These are phyloP conservation scores for Melieria picta DNA, from an alignment of 2,888 invertebrate species.

Conservation along the genomic window DNA sequence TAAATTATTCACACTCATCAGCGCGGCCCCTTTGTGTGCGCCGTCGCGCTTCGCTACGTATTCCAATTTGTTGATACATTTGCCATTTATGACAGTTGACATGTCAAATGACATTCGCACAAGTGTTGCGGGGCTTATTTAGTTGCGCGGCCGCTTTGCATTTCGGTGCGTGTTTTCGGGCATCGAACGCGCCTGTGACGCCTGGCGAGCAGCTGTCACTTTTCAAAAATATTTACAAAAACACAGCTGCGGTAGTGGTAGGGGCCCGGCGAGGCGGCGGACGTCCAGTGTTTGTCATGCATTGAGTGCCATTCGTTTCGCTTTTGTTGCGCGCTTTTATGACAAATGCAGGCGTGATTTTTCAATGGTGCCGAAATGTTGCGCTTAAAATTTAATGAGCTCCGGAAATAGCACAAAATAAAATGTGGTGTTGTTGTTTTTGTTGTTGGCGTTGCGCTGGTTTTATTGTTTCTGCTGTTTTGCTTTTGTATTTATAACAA, in stretches of 20 bases:
- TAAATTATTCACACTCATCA: not conserved
- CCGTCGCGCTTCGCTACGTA: not conserved
- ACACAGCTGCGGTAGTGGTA: no score
- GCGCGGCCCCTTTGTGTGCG: not conserved
- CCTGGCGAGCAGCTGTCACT: conserved; percentile 11
- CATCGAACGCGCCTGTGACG: not conserved
- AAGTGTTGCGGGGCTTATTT: conserved; percentile 9
- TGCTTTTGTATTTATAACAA: not conserved
- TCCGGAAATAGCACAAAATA: conserved; percentile 22
- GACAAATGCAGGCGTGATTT: conserved; percentile 9
- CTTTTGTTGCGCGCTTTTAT: conserved; percentile 5
- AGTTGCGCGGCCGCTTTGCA: not conserved
- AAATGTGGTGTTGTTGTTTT: conserved; percentile 3
- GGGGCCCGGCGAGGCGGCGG: no score
- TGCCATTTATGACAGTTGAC: conserved; percentile 25
- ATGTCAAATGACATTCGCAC: conserved; percentile 25
- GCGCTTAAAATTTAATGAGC: conserved; percentile 22
- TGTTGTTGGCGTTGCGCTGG: not conserved
- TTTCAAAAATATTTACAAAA: not conserved
- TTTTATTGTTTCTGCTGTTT: not conserved
- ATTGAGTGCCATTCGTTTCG: not conserved
- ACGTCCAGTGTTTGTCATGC: no score
- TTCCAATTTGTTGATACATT: conserved; percentile 24
- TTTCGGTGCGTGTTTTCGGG: not conserved
- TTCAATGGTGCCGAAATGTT: conserved; percentile 5